Evolutionary conservation across 2,113 vertebrate genomes (phyloP).

Genomic region (Psettodes erumei): DNA sequence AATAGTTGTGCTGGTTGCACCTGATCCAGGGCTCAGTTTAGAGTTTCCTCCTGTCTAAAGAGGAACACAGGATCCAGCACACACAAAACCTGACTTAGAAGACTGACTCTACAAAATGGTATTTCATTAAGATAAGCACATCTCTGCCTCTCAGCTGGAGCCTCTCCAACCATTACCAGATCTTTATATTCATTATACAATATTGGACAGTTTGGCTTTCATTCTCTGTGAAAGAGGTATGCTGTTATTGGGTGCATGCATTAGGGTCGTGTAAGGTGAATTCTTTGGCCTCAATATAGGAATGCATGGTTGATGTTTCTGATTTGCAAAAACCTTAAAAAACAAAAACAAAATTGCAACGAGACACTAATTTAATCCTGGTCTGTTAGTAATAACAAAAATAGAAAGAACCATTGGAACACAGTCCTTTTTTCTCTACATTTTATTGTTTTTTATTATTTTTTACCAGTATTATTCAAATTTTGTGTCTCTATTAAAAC

Average conservation of each 20-base stretch:
- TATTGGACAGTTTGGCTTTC: conserved; percentile 19
- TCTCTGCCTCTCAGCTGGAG: conserved; percentile 38
- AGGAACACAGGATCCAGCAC: conserved; percentile 59
- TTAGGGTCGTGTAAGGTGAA: conserved; percentile 38
- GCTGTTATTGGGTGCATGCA: conserved; percentile 6
- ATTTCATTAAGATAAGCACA: conserved; percentile 66
- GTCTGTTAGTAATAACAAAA: conserved; percentile 11
- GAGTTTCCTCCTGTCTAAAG: conserved; percentile 71
- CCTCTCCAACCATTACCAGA: conserved; percentile 17
- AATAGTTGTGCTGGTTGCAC: conserved; percentile 75
- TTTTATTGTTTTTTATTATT: neutral
- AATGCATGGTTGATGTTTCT: conserved; percentile 12
- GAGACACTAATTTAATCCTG: neutral
- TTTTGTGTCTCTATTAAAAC: conserved; percentile 33
- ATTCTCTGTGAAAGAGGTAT: conserved; percentile 27
- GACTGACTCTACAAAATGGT: conserved; percentile 57
- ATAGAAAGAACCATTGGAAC: neutral
- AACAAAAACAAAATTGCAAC: neutral
- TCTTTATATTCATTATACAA: conserved; percentile 44
- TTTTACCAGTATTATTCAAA: conserved; percentile 18
- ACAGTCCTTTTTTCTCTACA: neutral
- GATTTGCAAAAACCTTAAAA: neutral
- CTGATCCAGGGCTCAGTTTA: conserved; percentile 80
- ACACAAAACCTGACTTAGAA: conserved; percentile 60
- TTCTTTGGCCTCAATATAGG: conserved; percentile 5